These are phyloP conservation scores for Ibycter americanus DNA, from an alignment of 2,797 vertebrate genomes.

Conservation along the genomic window DNA sequence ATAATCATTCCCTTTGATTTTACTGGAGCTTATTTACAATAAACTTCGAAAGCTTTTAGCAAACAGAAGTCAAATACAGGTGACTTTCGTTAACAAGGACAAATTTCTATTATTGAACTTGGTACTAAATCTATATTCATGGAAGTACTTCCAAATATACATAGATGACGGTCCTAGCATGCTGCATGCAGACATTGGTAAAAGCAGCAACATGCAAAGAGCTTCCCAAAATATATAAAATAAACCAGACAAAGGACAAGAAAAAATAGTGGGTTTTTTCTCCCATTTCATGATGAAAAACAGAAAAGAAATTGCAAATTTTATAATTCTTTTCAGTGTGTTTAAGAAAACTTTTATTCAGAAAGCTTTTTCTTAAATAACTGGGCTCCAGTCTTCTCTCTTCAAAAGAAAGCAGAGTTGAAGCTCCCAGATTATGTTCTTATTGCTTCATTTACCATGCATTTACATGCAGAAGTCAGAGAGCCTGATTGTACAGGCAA, in stretches of 20 bases:
- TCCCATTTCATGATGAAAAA: not conserved
- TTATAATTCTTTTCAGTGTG: not conserved
- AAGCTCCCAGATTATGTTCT: not conserved
- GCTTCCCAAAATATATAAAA: not conserved
- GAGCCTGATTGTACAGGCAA: not conserved
- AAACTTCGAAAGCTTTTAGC: not conserved
- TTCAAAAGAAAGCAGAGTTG: not conserved
- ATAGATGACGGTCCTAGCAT: not conserved
- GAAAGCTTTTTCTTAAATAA: not conserved
- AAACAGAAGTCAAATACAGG: not conserved
- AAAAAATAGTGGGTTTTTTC: not conserved
- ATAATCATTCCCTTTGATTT: constrained; percentile 31
- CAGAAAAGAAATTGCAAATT: not conserved
- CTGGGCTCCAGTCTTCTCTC: not conserved
- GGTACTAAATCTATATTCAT: not conserved
- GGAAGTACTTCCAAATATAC: not conserved
- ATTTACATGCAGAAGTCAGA: not conserved
- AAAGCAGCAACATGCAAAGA: not conserved
- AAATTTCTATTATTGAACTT: not conserved
- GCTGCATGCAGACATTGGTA: not conserved
- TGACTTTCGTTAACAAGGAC: not conserved
- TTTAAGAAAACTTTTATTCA: not conserved
- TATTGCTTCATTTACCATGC: not conserved
- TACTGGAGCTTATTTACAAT: not conserved
- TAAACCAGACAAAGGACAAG: not conserved